Conservation (phyloP, 2,113 vertebrate genomes). For the Ariopsis seemanni region DNA sequence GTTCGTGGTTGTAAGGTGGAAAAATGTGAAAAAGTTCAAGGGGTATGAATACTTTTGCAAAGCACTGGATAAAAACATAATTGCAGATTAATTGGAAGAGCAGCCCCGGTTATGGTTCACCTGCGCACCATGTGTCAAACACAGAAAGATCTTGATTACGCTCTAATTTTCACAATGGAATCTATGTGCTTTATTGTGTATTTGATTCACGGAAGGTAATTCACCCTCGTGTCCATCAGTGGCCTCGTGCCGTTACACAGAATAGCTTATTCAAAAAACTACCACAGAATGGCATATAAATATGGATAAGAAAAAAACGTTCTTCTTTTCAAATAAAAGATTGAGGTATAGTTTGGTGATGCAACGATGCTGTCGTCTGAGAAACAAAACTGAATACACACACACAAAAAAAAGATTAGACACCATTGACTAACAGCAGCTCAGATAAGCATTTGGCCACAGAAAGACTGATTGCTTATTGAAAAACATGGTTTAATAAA, state of each 20-base stretch:
- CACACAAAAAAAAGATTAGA: neutral
- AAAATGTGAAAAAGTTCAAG: no score
- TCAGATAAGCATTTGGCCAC: neutral
- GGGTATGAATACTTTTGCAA: no score
- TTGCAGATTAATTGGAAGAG: neutral
- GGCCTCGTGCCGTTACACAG: neutral
- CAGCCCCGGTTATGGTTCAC: neutral
- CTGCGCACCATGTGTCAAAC: neutral
- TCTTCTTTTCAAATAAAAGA: constrained; percentile 1
- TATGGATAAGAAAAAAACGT: neutral
- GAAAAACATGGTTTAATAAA: constrained; percentile 10
- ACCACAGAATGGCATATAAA: neutral
- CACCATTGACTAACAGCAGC: neutral
- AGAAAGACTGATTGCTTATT: constrained; percentile 15
- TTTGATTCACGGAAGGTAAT: neutral
- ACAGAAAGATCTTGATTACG: neutral
- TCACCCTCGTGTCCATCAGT: neutral
- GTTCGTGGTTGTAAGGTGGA: no score
- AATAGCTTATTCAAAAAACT: neutral
- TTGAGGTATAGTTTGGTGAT: neutral
- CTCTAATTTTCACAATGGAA: neutral
- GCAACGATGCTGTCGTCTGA: neutral
- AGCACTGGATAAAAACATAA: neutral
- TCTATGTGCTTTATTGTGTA: neutral
- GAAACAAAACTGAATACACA: neutral